Base-by-base conservation (phyloP, 2,888 invertebrate genomes). In the Schizotus pectinicornis region DNA sequence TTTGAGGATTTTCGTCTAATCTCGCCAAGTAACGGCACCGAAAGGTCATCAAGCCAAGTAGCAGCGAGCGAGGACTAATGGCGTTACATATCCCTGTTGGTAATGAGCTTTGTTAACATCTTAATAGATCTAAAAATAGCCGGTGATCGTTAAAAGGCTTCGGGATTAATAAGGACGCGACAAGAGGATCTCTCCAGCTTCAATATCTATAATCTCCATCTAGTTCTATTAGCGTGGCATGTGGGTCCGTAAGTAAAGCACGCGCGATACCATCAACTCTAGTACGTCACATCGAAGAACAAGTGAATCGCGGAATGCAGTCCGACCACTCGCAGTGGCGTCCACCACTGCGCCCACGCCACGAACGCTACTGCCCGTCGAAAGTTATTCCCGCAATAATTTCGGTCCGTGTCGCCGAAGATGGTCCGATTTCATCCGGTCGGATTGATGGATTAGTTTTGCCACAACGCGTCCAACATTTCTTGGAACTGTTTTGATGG, bases 291-390 rank as follows among this genome's bases (percentile, higher is more conserved):
- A 68, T 62, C 51, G 63, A 63, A 60, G 68, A 67, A 72, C 72
- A 73, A 74, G 72, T 73, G 72, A 71, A 72, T 73, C 69, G 71
- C 72, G 74, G 74, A 74, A 74, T 74, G 74, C 69, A 68, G 73
- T 73, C 69, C 71, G 65, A 71, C 73, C 65, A 67, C 69, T 71
- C 56, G 56, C 68, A 69, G 70, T 68, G 68, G 68, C 69, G 68
- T 67, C 54, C 64, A 64, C 62, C 69, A 57, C 61, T 62, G 62
- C 70, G 63, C 67, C 68, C 68, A 63, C 67, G 65, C 64, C 61
- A 51, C 50, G 34, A 32, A 56, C 56, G 51, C 52, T 45, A 52
- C 52, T 52, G 52, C 13, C 33, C 9, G 8, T 37, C 9, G 9
- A 35, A 22, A 22, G 22, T 22, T 22, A 22, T 22, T 22, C 22